These are phyloP conservation scores for Sebastolobus altivelis DNA, from an alignment of 2,797 vertebrate genomes.

Conservation along the genomic window DNA sequence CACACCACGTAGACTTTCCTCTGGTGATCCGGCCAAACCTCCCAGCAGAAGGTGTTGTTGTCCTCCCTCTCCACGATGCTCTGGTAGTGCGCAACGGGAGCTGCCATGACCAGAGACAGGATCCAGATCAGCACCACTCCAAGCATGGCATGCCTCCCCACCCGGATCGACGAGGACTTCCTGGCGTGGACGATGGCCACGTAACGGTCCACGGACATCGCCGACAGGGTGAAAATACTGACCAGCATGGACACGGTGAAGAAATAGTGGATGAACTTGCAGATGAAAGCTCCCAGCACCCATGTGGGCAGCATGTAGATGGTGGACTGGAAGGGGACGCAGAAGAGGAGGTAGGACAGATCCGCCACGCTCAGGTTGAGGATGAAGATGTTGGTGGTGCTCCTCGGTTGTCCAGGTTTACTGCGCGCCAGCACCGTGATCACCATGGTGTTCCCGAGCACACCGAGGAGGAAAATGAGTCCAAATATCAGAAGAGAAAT, in stretches of 20 bases:
- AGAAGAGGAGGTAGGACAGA: conserved; percentile 95
- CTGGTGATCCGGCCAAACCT: conserved; percentile 89
- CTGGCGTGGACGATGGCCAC: conserved; percentile 95
- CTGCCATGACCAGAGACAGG: conserved; percentile 91
- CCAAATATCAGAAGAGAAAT: conserved; percentile 90
- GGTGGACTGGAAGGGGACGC: conserved; percentile 94
- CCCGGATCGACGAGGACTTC: conserved; percentile 87
- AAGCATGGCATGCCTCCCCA: conserved; percentile 88
- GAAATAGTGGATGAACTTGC: conserved; percentile 96
- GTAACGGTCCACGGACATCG: conserved; percentile 97
- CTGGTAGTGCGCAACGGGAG: conserved; percentile 92
- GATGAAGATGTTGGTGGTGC: conserved; percentile 95
- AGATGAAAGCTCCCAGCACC: conserved; percentile 94
- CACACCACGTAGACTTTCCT: conserved; percentile 92
- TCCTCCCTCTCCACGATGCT: conserved; percentile 84
- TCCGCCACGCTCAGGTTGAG: conserved; percentile 96
- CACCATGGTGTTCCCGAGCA: conserved; percentile 93
- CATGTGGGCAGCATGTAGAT: conserved; percentile 93
- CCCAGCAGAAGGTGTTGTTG: conserved; percentile 96
- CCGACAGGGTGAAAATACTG: conserved; percentile 94
- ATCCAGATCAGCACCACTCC: conserved; percentile 92
- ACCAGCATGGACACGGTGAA: conserved; percentile 97
- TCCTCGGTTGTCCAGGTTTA: conserved; percentile 87
- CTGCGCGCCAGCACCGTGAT: conserved; percentile 92
- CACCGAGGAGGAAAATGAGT: conserved; percentile 91